Base-by-base conservation (phyloP, 2,797 vertebrate genomes). In the Trachops cirrhosus region DNA sequence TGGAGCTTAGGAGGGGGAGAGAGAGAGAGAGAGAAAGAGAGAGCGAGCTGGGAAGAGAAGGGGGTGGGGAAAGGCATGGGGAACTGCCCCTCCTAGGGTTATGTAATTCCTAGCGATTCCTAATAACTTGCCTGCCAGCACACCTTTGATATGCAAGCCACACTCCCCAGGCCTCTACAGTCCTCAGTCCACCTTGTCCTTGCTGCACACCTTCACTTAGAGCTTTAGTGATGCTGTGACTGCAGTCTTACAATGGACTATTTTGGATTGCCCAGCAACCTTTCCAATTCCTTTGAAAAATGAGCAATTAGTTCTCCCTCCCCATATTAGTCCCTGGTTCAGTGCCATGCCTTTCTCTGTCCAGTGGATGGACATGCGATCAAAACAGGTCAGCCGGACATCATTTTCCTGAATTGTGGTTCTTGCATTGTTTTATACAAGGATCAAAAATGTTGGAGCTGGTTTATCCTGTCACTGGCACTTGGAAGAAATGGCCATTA, bases 231-330 rank as follows among this genome's bases (percentile, higher is more conserved):
- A 91, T n/a, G 26, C 39, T 37, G 41, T 73, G 68, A 3, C 32
- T 73, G 5, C 62, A 44, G 44, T 8, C 9, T 12, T 39, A 67
- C 39, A 52, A 39, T 24, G 37, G n/a, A 37, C 34, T 54, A 9
- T 86, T 83, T 48, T 14, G 46, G 44, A 75, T 32, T 73, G 29
- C 68, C 70, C 59, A n/a, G 10, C 32, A 88, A 46, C 32, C 39
- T 90, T 46, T 67, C 39, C 67, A 34, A 19, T 74, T 88, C 32
- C 93, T 90, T 92, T 85, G 41, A 48, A 84, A 96, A 94, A 64
- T 54, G 39, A 94, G 82, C 94, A 85, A 34, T 84, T 52, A 52
- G 12, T 94, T 59, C 52, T 73, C 15, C 34, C 54, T 67, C 19
- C 34, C 14, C 64, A 78, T 16, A 67, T 52, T 29, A 34, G 70